These are phyloP conservation scores for Apamea anceps DNA, from an alignment of 2,888 invertebrate species.

Conservation along the genomic window DNA sequence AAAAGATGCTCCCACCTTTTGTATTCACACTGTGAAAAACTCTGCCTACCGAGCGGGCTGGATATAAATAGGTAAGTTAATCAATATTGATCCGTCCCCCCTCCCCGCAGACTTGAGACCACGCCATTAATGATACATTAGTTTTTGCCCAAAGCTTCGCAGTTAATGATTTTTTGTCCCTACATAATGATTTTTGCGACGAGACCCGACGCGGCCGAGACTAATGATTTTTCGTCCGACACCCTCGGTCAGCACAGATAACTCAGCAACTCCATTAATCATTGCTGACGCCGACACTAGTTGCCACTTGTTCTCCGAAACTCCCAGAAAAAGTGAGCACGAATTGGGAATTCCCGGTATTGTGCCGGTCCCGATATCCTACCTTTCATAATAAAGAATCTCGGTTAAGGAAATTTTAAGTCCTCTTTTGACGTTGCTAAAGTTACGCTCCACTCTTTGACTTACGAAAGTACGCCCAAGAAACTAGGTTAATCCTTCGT, in stretches of 20 bases:
- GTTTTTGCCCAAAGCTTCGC: conserved; percentile 56
- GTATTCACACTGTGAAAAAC: background rate
- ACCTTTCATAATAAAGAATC: conserved; percentile 58
- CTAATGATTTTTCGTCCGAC: conserved; percentile 65
- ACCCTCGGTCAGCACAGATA: conserved; percentile 64
- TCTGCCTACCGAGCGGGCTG: no score
- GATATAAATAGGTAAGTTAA: conserved; percentile 51
- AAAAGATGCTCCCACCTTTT: background rate
- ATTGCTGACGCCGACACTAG: conserved; percentile 59
- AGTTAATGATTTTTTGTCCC: conserved; percentile 72
- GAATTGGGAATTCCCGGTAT: conserved; percentile 49
- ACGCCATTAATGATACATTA: conserved; percentile 65
- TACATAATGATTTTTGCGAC: conserved; percentile 72
- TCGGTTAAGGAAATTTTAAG: conserved; percentile 57
- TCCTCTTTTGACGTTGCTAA: conserved; percentile 59
- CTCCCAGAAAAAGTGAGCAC: conserved; percentile 32
- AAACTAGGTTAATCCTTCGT: conserved; percentile 67
- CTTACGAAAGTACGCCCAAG: conserved; percentile 58
- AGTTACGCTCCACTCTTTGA: conserved; percentile 65
- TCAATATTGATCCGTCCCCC: conserved; percentile 39
- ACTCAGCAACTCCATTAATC: conserved; percentile 67
- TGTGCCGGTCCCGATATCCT: conserved; percentile 7
- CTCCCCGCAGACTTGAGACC: conserved; percentile 23
- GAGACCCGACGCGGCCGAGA: conserved; percentile 33
- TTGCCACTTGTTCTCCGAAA: conserved; percentile 49